Base-by-base conservation (phyloP, 2,797 vertebrate species). In the Sphenodon punctatus region DNA sequence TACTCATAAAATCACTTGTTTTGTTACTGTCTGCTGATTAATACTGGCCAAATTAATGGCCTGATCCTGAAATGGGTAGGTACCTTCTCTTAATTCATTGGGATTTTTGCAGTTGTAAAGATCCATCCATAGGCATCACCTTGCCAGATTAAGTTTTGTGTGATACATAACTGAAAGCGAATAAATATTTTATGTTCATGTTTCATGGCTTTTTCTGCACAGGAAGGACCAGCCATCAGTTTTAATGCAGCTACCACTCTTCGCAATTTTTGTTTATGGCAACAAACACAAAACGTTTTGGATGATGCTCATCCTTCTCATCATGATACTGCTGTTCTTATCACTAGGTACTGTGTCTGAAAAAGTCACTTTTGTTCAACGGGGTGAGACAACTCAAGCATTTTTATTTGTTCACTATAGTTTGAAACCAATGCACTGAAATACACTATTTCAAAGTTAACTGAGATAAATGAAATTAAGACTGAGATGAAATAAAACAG, bases 231-330 rank as follows among this genome's bases (percentile, higher is more conserved):
- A 72, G 93, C 96, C 48, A 96, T 99, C 90, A 99, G 95, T 92
- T 97, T 97, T 92, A 98, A 98, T 30, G 98, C 98, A 45, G 97
- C 97, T 80, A 96, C 97, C 4, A 99, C 98, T 1, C 96, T 99
- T 58, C 98, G 96, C 91, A 99, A 98, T 94, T 99, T 99, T 94
- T 99, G 98, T 61, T 94, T 97, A 80, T 99, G 98, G 98, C 98
- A 99, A 86, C 98, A 98, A 90, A 93, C 91, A 39, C 98, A 99
- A 85, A 99, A 99, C 48, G 80, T 96, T 77, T 93, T 95, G 82
- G 98, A 99, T 16, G 98, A 99, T 95, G 91, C 95, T 76, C 96
- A 99, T 83, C 97, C 98, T 34, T 96, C 96, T 67, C 98, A 99
- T 91, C 97, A 99, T 2, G 98, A 99, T 89, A 99, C 98, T 3